A percentile compares a stretch with the other conserved stretches of the same genome.
These are phyloP conservation scores for Omphaloscelis lunosa DNA, from an alignment of 2,888 invertebrate genomes.

Conservation along the genomic window DNA sequence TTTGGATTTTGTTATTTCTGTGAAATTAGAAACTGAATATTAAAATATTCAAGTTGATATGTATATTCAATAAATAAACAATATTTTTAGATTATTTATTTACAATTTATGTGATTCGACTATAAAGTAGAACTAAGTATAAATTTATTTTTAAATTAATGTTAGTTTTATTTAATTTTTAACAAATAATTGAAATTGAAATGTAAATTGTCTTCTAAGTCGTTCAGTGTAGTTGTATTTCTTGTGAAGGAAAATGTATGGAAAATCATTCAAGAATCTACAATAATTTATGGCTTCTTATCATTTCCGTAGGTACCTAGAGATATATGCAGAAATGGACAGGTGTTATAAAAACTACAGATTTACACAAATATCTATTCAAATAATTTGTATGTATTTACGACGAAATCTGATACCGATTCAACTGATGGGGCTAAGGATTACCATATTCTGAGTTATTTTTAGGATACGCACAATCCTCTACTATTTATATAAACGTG, in stretches of 20 bases:
- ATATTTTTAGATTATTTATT: conserved; percentile 7
- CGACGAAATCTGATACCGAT: conserved; percentile 19
- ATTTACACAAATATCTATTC: conserved; percentile 35
- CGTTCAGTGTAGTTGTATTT: too few species aligned
- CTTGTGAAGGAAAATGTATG: conserved; percentile 1
- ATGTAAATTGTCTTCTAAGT: not conserved
- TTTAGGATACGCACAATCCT: conserved; percentile 4
- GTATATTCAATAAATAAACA: too few species aligned
- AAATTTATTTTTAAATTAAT: not conserved
- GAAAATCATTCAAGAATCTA: conserved; percentile 15
- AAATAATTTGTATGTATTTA: conserved; percentile 9
- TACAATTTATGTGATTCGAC: not conserved
- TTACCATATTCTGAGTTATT: not conserved
- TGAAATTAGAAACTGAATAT: not conserved
- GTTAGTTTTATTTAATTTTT: not conserved
- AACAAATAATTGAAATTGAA: not conserved
- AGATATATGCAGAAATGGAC: not conserved
- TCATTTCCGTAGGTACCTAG: not conserved
- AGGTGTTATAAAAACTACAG: conserved; percentile 23
- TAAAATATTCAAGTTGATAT: not conserved
- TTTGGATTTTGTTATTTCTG: not conserved
- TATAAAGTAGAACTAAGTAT: conserved; percentile 5
- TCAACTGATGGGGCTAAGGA: conserved; percentile 2
- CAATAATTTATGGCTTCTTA: not conserved
- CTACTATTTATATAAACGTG: not conserved